Base-by-base conservation (phyloP, 2,113 vertebrate species). In the Catharus fuscescens region DNA sequence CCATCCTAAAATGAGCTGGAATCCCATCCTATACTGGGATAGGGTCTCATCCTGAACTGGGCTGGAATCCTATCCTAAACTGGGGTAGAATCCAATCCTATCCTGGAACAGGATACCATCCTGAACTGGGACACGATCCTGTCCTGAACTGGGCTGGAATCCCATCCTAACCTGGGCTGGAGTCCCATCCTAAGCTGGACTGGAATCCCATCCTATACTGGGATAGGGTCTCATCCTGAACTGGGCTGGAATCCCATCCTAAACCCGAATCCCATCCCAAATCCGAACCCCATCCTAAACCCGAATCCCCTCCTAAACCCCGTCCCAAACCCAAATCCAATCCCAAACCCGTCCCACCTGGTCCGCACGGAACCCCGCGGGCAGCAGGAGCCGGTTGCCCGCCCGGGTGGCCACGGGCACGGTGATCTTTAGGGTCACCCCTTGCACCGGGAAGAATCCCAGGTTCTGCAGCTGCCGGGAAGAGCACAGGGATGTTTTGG, bases 301-400 rank as follows among this genome's bases (percentile, higher is more conserved):
- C 2, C 1, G 29, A 21, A 69, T 10, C 2, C 36, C 40, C 40
- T 40, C 40, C 40, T 40, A 40, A 40, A 40, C 40, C 2, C 38
- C 45, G 5, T 3, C 45, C 45, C 10, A 47, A 47, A 21, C 42
- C 42, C 42, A 6, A 44, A 61, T 10, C 2, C 36, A 31, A 8
- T 1, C 61, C 77, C 2, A 31, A 26, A 0, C 31, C 1, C 0
- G 0, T 7, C 66, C 57, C 7, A 83, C 80, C 80, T 53, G 80
- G 5, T 53, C 57, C 0, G 3, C 18, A 9, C 23, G 40, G 59
- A 85, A 29, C 5, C 16, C 60, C 19, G 12, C 1, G 34, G 52
- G 82, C 60, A 74, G 82, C 82, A 85, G 70, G 10, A 85, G 70
- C 34, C 82, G 60, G 82, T 66, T 85, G 1, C 82, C 82, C 3